These are phyloP conservation scores for Prosopocoilus inquinatus DNA, from an alignment of 2,888 invertebrate genomes.

Conservation along the genomic window DNA sequence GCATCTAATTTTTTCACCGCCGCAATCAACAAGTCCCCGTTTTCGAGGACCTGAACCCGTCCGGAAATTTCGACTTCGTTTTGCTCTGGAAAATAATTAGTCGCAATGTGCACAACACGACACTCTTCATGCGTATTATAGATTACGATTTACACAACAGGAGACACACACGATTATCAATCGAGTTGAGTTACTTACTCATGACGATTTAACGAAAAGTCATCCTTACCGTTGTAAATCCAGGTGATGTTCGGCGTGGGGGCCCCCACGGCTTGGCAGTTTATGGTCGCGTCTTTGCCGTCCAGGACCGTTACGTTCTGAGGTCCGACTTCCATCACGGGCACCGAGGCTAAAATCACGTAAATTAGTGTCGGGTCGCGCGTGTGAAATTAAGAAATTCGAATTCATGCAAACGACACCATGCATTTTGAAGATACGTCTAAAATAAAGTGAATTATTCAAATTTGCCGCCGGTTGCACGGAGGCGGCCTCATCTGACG, in stretches of 20 bases:
- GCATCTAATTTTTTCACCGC: slow-evolving; percentile 80
- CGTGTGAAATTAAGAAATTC: neutral
- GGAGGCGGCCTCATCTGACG: too few species aligned
- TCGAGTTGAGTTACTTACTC: neutral
- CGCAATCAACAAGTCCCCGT: slow-evolving; percentile 84
- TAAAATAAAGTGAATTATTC: too few species aligned
- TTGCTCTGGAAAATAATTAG: slow-evolving; percentile 53
- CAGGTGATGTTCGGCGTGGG: slow-evolving; percentile 89
- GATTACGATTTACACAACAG: neutral
- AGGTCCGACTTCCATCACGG: slow-evolving; percentile 81
- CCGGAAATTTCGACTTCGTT: slow-evolving; percentile 66
- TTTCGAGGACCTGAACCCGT: slow-evolving; percentile 80
- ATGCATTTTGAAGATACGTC: neutral
- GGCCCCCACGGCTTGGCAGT: slow-evolving; percentile 86
- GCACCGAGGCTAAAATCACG: slow-evolving; percentile 69
- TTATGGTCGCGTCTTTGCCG: slow-evolving; percentile 87
- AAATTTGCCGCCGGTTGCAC: too few species aligned
- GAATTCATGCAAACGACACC: neutral
- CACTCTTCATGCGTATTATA: neutral
- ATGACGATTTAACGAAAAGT: neutral
- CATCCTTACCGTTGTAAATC: slow-evolving; percentile 80
- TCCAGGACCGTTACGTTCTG: slow-evolving; percentile 87
- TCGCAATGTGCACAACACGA: slow-evolving; percentile 6
- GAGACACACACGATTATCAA: neutral
- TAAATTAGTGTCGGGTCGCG: neutral